Evolutionary conservation across 2,797 vertebrate genomes (phyloP).

Genomic region (Tapirus indicus): DNA sequence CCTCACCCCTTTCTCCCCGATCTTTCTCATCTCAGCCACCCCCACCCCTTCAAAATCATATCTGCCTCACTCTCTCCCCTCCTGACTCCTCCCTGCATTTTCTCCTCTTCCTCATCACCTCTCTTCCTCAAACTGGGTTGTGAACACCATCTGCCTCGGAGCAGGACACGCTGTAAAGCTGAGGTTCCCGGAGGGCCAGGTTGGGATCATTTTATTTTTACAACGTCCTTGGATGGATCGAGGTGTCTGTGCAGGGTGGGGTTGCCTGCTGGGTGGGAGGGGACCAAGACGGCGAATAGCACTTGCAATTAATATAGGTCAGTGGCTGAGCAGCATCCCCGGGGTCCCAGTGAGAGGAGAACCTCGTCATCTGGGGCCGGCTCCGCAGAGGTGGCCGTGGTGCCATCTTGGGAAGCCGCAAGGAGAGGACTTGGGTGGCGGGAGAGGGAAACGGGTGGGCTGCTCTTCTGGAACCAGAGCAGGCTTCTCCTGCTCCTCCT

Average conservation of each 20-base stretch:
- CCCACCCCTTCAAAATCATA: not conserved
- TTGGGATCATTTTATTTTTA: conserved; percentile 90
- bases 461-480: not conserved
- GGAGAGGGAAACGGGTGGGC: not conserved
- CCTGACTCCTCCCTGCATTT: not conserved
- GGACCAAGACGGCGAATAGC: conserved; percentile 79
- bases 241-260: conserved; percentile 86
- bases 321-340: conserved; percentile 80
- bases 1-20: not conserved
- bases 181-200: conserved; percentile 84
- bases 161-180: conserved; percentile 83
- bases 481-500: not conserved
- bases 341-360: conserved; percentile 72
- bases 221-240: conserved; percentile 88
- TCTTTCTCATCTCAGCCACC: not conserved
- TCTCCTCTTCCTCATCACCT: conserved; percentile 80
- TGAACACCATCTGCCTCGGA: conserved; percentile 79
- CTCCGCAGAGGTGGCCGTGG: conserved; percentile 64
- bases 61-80: not conserved
- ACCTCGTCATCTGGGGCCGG: conserved; percentile 69
- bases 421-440: not conserved
- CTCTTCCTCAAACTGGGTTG: conserved; percentile 84
- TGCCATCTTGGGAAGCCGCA: not conserved
- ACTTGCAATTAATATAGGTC: conserved; percentile 87
- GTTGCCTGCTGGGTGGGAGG: conserved; percentile 78